Base-by-base conservation (phyloP, 2,797 vertebrate species). In the Sebastes taczanowskii region DNA sequence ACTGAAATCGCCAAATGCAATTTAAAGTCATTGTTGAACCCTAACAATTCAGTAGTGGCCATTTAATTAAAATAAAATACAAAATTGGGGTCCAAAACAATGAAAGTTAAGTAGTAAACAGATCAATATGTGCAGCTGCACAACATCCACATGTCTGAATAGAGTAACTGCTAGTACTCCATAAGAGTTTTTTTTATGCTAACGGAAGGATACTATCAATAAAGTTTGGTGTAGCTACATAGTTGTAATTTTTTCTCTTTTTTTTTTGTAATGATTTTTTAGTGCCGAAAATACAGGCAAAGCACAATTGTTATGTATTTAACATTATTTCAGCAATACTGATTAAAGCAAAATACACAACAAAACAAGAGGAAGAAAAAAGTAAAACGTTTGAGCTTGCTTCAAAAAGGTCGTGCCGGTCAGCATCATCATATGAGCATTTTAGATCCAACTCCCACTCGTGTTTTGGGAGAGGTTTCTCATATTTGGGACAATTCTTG, bases 371-470 rank as follows among this genome's bases (percentile, higher is more conserved):
- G 38, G 38, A 42, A 42, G 13, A 42, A 42, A 42, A 42, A 27
- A 27, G 23, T 23, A 23, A 23, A 23, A 23, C 23, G 23, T 23
- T 23, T 23, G 23, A 23, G 23, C 23, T 23, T 42, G 14, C 38
- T 42, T 42, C 13, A 42, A 42, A 16, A 16, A 23, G 38, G 38
- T 42, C 13, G 13, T 42, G 38, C 0, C 0, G 0, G 38, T 42
- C 38, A 42, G 38, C 38, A 16, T 42, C 38, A 16, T 42, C 38
- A 16, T 16, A 42, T 42, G 38, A 42, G 1, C 38, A 42, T 14
- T 42, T 42, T 42, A 42, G 38, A 42, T 42, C 38, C 38, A 14
- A 42, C 38, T 42, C 38, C 38, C 38, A 42, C 16, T 42, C 38
- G 14, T 42, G 38, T 42, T 42, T 42, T 42, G 38, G 38, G 38